phyloP scores from a whole-genome alignment of 1,140 invertebrate species.

The Ceratina australensis region DNA sequence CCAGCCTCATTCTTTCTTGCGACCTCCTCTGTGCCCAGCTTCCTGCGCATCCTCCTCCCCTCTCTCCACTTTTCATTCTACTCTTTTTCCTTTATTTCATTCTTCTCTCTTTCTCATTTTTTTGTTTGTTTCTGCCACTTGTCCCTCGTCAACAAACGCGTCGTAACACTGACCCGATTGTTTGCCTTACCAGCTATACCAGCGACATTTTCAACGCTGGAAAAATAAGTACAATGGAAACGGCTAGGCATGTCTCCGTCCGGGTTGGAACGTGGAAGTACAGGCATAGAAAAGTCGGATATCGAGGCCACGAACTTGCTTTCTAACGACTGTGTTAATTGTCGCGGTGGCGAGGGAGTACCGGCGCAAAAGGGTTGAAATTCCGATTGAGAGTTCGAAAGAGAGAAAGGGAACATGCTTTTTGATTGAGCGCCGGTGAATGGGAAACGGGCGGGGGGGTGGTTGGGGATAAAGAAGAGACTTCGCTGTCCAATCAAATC shows the following conservation, averaged over 20 bases:
- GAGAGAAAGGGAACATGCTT: conserved; percentile 8
- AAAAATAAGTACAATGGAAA: conserved; percentile 41
- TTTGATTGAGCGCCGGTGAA: conserved; percentile 28
- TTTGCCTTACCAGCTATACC: conserved; percentile 28
- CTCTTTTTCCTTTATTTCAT: background rate
- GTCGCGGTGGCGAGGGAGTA: conserved; percentile 22
- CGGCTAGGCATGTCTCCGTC: background rate
- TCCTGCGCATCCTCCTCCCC: conserved; percentile 10
- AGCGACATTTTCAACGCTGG: conserved; percentile 41
- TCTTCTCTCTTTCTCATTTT: background rate
- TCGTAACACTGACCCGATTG: conserved; percentile 54
- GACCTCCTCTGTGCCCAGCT: conserved; percentile 16
- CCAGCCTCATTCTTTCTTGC: background rate
- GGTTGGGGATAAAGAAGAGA: conserved; percentile 17
- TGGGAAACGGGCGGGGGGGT: background rate
- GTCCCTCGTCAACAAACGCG: conserved; percentile 30
- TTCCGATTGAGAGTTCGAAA: conserved; percentile 22
- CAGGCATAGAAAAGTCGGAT: conserved; percentile 40
- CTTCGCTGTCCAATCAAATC: conserved; percentile 24
- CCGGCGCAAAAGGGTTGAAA: conserved; percentile 30
- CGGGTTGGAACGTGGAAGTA: background rate
- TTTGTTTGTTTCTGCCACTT: conserved; percentile 7
- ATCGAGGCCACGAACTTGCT: conserved; percentile 41
- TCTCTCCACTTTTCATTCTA: conserved; percentile 12
- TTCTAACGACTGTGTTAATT: conserved; percentile 52